Evolutionary conservation across 1,140 invertebrate species (phyloP), one percentile per base, ranked within the genome.

Genomic region (Caligus rogercresseyi): DNA sequence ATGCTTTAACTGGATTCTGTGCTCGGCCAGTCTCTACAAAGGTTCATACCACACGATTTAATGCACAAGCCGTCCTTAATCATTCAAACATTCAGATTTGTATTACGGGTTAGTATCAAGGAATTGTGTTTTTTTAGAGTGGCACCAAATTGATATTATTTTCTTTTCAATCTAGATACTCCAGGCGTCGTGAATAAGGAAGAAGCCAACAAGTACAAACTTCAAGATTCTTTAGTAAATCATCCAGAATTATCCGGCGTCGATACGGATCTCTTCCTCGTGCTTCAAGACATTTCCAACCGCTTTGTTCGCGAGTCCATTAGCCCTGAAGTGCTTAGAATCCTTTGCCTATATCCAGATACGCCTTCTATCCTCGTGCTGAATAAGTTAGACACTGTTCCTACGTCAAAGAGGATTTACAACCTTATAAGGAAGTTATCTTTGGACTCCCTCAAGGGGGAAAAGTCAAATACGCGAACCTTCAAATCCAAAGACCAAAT

Each of bases 271-370:
- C 72, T 89, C 25, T 78, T 94, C 64, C 85, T 83, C 19, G 83
- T 93, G 0, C 73, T 95, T 23, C 87, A 91, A 70, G 89, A 93
- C 77, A 80, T 82, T 15, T 81, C 81, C 0, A 83, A 86, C 72
- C 69, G 70, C 18, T 81, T 77, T 71, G 80, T 78, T 0, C 79
- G 81, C 63, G 74, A 83, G 53, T 74, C 69, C 52, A 72, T 94
- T 13, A 80, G 86, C 73, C 67, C 73, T 2, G 81, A 83, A 73
- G 74, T 91, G 0, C 67, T 89, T 0, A 72, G 80, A 51, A 73
- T 88, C 21, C 71, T 94, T 2, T 74, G 81, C 70, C 67, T 76
- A 54, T 75, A 81, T 69, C 70, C 76, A 61, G 70, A 79, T 25
- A 81, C 82, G 68, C 79, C 83, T 13, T 81, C 83, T 66, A 80